phyloP scores from a whole-genome alignment of 2,888 invertebrate species.

The Carpatolechia fugitivella region DNA sequence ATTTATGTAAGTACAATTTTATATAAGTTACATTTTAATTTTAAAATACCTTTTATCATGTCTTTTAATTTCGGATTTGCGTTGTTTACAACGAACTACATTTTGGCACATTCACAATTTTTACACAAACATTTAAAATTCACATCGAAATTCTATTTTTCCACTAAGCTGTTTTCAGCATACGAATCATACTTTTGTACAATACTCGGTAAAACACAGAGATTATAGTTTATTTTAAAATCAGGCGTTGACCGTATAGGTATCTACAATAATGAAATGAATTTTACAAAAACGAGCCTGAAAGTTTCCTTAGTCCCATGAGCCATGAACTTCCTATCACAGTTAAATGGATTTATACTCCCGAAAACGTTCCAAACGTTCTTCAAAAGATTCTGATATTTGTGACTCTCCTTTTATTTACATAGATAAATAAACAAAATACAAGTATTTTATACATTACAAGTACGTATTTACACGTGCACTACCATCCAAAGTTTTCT shows the following conservation, averaged over 20 bases:
- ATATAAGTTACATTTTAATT: conserved; percentile 2
- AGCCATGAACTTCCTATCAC: conserved; percentile 32
- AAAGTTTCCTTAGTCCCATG: conserved; percentile 15
- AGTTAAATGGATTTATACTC: conserved; percentile 24
- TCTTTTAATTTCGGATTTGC: conserved; percentile 9
- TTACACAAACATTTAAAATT: background rate
- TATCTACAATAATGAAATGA: too few relatives aligned
- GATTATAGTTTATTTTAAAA: too few relatives aligned
- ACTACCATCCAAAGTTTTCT: conserved; percentile 17
- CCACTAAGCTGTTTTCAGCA: background rate
- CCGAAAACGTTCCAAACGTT: background rate
- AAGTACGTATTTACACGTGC: conserved; percentile 1
- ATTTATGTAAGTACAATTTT: conserved; percentile 2
- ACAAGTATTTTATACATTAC: background rate
- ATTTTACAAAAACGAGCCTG: too few relatives aligned
- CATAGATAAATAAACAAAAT: background rate
- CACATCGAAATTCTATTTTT: background rate
- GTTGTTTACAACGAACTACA: conserved; percentile 8
- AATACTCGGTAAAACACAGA: too few relatives aligned
- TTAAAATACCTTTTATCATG: conserved; percentile 5
- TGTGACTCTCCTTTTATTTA: background rate
- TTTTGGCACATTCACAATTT: conserved; percentile 5
- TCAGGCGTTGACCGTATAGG: too few relatives aligned
- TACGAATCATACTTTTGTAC: background rate
- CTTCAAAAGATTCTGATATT: background rate